These are phyloP conservation scores for Cryptosula pallasiana DNA, from an alignment of 2,888 invertebrate species.

Conservation along the genomic window DNA sequence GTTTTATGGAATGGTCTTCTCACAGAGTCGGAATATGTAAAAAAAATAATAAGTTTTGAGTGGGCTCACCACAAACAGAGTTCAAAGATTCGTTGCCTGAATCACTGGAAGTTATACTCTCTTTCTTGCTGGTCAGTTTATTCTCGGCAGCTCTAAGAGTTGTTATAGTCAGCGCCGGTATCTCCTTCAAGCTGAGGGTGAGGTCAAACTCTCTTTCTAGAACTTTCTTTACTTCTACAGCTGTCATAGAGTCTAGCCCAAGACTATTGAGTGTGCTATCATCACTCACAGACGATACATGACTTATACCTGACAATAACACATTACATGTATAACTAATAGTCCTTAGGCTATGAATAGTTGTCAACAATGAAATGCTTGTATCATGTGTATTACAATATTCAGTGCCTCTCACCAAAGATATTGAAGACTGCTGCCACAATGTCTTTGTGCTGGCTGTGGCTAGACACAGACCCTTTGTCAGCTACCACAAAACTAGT, in stretches of 20 bases:
- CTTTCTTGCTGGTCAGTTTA: too few relatives aligned
- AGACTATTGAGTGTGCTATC: conserved; percentile 81
- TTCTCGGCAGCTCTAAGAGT: conserved; percentile 23
- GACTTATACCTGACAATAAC: conserved; percentile 72
- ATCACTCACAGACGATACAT: conserved; percentile 70
- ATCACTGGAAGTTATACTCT: too few relatives aligned
- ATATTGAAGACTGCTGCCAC: conserved; percentile 80
- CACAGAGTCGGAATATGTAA: too few relatives aligned
- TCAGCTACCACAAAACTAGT: conserved; percentile 76
- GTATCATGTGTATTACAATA: neutral
- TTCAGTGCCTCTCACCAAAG: conserved; percentile 59
- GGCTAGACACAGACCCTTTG: conserved; percentile 62
- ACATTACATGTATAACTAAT: too few relatives aligned
- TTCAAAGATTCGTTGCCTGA: too few relatives aligned
- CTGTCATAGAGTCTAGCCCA: conserved; percentile 98
- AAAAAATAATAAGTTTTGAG: too few relatives aligned
- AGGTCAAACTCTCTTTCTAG: conserved; percentile 87
- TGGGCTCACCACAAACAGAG: too few relatives aligned
- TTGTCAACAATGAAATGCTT: neutral
- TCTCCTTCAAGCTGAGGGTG: conserved; percentile 83
- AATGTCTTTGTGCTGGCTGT: conserved; percentile 62
- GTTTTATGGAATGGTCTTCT: too few relatives aligned
- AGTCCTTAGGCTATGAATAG: neutral
- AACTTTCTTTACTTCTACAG: conserved; percentile 95
- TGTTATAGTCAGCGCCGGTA: conserved; percentile 60